These are phyloP conservation scores for Enteromius radiatus DNA, from an alignment of 2,797 vertebrate genomes.

Conservation along the genomic window DNA sequence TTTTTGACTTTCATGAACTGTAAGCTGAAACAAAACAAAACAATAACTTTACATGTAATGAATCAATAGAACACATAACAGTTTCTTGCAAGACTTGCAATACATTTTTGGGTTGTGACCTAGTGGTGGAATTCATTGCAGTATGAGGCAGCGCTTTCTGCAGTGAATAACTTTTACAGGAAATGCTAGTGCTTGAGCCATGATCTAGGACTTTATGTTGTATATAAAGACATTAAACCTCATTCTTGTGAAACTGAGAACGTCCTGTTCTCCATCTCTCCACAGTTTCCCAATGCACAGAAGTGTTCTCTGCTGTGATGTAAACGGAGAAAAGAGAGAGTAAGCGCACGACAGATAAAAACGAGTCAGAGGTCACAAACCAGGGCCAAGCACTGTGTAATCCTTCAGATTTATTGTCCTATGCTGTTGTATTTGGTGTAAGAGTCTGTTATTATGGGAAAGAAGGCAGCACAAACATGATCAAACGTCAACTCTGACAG, in stretches of 20 bases:
- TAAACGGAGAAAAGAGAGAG: conserved; percentile 4
- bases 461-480: conserved; percentile 24
- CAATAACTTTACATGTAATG: no score
- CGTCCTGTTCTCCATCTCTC: conserved; percentile 37
- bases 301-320: conserved; percentile 17
- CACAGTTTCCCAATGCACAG: conserved; percentile 30
- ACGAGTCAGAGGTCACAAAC: conserved; percentile 37
- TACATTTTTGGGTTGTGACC: not conserved
- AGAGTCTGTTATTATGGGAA: conserved; percentile 36
- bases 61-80: no score
- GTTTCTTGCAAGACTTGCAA: not conserved
- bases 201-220: conserved; percentile 15
- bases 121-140: not conserved
- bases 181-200: not conserved
- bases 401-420: conserved; percentile 39
- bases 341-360: conserved; percentile 21
- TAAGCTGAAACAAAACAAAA: no score
- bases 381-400: conserved; percentile 36
- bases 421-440: conserved; percentile 50
- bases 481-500: conserved; percentile 2
- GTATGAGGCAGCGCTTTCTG: not conserved
- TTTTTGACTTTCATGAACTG: no score
- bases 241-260: conserved; percentile 2
- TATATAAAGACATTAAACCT: conserved; percentile 16
- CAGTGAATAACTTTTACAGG: not conserved